Percentiles rank a stretch among this genome's conserved stretches.
Evolutionary conservation across 2,888 invertebrate genomes (phyloP).

Genomic region (Drosophila ochracea): DNA sequence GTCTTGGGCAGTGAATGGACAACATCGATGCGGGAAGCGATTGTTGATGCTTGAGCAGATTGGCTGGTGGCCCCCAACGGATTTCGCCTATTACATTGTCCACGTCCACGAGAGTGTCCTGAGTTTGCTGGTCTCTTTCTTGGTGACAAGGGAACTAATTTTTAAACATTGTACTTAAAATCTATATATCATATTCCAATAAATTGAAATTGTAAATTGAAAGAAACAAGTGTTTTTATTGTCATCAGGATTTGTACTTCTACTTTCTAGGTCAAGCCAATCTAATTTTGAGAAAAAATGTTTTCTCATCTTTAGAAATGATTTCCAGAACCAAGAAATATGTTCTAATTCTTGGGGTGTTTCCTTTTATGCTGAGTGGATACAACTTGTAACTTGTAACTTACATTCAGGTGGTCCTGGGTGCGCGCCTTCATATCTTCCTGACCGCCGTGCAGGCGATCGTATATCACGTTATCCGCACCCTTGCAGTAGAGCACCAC

Average conservation of each 20-base stretch:
- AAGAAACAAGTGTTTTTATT: background rate
- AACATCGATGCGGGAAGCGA: no score
- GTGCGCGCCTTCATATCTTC: conserved; percentile 92
- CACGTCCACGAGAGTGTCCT: no score
- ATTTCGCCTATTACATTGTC: no score
- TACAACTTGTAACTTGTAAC: conserved; percentile 77
- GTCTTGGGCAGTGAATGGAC: no score
- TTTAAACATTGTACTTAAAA: background rate
- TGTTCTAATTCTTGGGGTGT: background rate
- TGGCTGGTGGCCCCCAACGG: no score
- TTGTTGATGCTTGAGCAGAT: no score
- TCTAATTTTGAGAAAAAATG: background rate
- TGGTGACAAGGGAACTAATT: background rate
- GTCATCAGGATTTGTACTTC: no score
- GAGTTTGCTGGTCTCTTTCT: no score
- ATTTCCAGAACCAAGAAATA: background rate
- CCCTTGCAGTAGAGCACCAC: conserved; percentile 98
- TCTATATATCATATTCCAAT: background rate
- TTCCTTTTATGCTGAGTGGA: background rate
- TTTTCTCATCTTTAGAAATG: background rate
- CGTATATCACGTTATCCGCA: conserved; percentile 99
- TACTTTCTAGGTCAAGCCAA: background rate
- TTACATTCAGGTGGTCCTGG: conserved; percentile 97
- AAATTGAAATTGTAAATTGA: background rate
- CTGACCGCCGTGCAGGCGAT: conserved; percentile 92